Evolutionary conservation across 2,113 vertebrate species (phyloP).

Genomic region (Raphicerus campestris): DNA sequence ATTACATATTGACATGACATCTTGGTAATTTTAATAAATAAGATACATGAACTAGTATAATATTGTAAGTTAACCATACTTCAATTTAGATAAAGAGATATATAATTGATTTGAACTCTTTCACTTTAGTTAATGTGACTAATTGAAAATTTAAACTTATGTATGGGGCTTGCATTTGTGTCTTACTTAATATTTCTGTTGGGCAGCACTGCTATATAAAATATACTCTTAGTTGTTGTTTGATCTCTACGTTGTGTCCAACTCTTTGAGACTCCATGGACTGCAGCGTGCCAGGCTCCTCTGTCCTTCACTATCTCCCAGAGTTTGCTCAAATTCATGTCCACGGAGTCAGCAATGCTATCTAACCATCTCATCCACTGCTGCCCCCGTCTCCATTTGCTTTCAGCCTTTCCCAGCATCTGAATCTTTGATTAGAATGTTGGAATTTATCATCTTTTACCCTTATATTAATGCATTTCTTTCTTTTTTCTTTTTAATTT

Average conservation of each 20-base stretch:
- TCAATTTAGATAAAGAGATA: background rate
- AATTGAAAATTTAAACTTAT: background rate
- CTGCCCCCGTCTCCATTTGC: background rate
- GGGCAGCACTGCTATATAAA: background rate
- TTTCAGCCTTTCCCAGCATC: background rate
- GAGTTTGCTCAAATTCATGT: background rate
- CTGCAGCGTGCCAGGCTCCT: background rate
- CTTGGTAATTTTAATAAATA: background rate
- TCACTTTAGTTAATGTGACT: background rate
- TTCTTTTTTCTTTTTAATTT: background rate
- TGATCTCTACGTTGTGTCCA: background rate
- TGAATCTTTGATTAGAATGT: background rate
- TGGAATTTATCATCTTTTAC: background rate
- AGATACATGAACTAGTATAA: background rate
- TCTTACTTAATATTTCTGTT: background rate
- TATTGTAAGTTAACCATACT: background rate
- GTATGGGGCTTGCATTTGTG: background rate
- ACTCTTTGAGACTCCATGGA: background rate
- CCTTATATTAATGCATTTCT: background rate
- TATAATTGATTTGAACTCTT: background rate
- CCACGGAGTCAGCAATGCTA: background rate
- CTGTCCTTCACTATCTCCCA: background rate
- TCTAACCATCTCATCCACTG: background rate
- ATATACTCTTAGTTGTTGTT: background rate
- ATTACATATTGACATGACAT: background rate